phyloP scores from a whole-genome alignment of 2,113 vertebrate genomes.

The Sisor rabdophorus region DNA sequence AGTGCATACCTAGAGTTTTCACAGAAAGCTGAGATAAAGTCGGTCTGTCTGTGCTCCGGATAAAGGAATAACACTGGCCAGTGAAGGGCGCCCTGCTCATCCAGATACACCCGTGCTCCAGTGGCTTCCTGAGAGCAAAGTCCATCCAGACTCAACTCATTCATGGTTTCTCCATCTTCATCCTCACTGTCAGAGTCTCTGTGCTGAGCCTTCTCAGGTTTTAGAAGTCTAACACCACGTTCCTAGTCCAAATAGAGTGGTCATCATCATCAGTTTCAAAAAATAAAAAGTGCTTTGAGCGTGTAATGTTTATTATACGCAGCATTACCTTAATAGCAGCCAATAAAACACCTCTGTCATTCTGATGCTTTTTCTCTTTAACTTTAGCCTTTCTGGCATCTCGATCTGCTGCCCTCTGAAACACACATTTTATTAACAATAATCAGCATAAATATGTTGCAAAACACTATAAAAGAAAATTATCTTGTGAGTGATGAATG shows the following conservation, averaged over 20 bases:
- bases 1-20: constrained; percentile 78
- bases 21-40: constrained; percentile 87
- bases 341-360: constrained; percentile 71
- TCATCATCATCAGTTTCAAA: neutral
- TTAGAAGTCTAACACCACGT: constrained; percentile 77
- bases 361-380: constrained; percentile 74
- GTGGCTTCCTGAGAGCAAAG: constrained; percentile 70
- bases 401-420: constrained; percentile 77
- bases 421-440: constrained; percentile 8
- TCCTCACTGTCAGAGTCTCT: constrained; percentile 61
- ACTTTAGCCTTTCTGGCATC: constrained; percentile 80
- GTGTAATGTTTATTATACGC: neutral
- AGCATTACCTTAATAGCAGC: constrained; percentile 78
- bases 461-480: neutral
- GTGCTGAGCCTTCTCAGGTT: constrained; percentile 39
- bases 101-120: constrained; percentile 74
- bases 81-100: constrained; percentile 76
- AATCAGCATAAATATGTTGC: neutral
- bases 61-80: constrained; percentile 95
- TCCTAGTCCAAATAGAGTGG: constrained; percentile 66
- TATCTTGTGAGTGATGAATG: neutral
- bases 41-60: constrained; percentile 87
- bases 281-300: neutral
- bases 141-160: constrained; percentile 68
- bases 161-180: constrained; percentile 55